Evolutionary conservation across 1,140 invertebrate species (phyloP), one percentile per base, ranked within the genome.

Genomic region (Linepithema humile): DNA sequence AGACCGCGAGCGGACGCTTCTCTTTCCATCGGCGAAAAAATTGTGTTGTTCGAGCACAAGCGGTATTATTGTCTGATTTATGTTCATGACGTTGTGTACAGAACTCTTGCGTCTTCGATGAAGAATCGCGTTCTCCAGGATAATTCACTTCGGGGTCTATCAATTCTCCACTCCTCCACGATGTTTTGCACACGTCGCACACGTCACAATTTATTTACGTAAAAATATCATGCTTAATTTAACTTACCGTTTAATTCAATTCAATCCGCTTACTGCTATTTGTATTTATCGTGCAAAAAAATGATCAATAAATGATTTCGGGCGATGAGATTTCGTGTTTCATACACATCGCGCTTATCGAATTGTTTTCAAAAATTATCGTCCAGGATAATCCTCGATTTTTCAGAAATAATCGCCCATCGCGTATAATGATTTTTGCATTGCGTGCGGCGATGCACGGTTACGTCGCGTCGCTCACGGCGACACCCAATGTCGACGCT

Each of bases 41-140:
- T 78, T 48, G 29, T 62, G 35, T 9, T 26, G 72, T 20, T 60
- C 32, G 40, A 53, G 45, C 20, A 20, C 20, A 48, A 69, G n/a
- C 48, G 48, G 45, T 26, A 43, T 80, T 80, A 69, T 80, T 55
- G 48, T n/a, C 35, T 80, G 73, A 75, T 80, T 80, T 57, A 80
- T 69, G 50, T 70, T 70, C 55, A 80, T 32, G 48, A 40, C 48
- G 62, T 62, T 32, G 55, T 7, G 26, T 20, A 40, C 20, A n/a
- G n/a, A 10, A 57, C 43, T 57, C 29, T 48, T 38, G 57, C 6
- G 57, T 20, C 65, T 43, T 29, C 45, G 26, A 45, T 43, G 48
- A 73, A 57, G 50, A 12, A 73, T 38, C 20, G 32, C 35, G 12
- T 32, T 35, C 12, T 48, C 12, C 7, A 10, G 29, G 35, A 26